Percentiles rank a stretch among this genome's conserved stretches.
These are phyloP conservation scores for Carassius carassius DNA, from an alignment of 2,113 vertebrate genomes.

Conservation along the genomic window DNA sequence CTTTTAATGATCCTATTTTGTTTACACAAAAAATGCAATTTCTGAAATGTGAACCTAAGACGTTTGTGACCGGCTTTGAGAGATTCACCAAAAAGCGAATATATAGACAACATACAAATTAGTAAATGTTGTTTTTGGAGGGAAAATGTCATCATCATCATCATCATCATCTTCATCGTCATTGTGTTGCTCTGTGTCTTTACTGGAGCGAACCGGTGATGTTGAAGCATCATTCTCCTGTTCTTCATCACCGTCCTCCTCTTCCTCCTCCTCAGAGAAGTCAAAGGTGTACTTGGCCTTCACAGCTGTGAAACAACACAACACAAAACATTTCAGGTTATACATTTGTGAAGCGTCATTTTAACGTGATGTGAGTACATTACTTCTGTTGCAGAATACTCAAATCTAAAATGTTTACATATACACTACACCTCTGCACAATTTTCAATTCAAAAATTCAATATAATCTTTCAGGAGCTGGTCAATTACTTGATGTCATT, in stretches of 20 bases:
- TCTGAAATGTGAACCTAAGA: not conserved
- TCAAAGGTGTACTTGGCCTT: conserved; percentile 98
- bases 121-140: conserved; percentile 70
- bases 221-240: conserved; percentile 79
- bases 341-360: not conserved
- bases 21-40: not conserved
- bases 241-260: conserved; percentile 80
- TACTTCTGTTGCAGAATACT: not conserved
- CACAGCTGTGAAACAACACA: conserved; percentile 76
- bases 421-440: not conserved
- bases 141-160: conserved; percentile 80
- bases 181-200: conserved; percentile 75
- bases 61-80: not conserved
- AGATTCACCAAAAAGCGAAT: not conserved
- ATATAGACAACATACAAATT: conserved; percentile 28
- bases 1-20: not conserved
- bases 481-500: not conserved
- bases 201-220: conserved; percentile 83
- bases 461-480: not conserved
- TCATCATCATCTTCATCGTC: conserved; percentile 78
- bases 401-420: not conserved
- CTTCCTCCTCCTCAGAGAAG: conserved; percentile 95
- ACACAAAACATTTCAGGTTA: not conserved
- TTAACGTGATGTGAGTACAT: not conserved
- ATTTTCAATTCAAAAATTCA: not conserved